Evolutionary conservation across 2,888 invertebrate genomes (phyloP), one percentile per base, ranked within the genome.

Genomic region (Pemphredon lugubris): DNA sequence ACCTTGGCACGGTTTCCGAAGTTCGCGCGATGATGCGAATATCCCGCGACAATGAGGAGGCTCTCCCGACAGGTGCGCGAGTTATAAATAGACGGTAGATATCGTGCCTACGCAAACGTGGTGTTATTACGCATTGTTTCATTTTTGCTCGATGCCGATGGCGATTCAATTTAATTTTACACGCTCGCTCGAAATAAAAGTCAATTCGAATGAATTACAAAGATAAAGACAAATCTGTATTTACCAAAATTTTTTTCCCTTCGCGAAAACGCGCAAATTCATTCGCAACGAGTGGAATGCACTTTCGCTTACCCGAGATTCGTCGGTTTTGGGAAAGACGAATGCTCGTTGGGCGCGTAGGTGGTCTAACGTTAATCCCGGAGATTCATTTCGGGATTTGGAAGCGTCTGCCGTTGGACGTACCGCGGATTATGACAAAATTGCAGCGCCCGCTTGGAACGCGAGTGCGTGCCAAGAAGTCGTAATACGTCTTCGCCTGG

Each of bases 401-500:
- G 18, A 44, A 51, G 51, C 59, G 70, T 47, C 53, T 23, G 42
- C 20, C 18, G 50, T 37, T 2, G 53, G 39, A 45, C 70, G 50
- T 44, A 42, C 39, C 23, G 37, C 16, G 65, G 71, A 71, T 73
- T 66, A 66, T 39, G 71, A 57, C 11, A 61, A 70, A 66, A 73
- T 60, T 54, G 60, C 39, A 59, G 47, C 47, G n/a, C 44, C 21
- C 32, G 65, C 60, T 21, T 14, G 59, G 65, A 68, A 45, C 65
- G 68, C 39, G 50, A 42, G 16, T 21, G 50, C 61, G 40, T 68
- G 71, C 71, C 68, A 76, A 71, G 18, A 32, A 48, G 39, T 64
- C 66, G 81, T 74, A 63, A 75, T 75, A 65, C 73, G 77, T 81
- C 79, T 75, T 79, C 73, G 73, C 77, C 77, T 71, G 61, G 57